These are phyloP conservation scores for Limenitis camilla DNA, from an alignment of 2,888 invertebrate genomes.

Conservation along the genomic window DNA sequence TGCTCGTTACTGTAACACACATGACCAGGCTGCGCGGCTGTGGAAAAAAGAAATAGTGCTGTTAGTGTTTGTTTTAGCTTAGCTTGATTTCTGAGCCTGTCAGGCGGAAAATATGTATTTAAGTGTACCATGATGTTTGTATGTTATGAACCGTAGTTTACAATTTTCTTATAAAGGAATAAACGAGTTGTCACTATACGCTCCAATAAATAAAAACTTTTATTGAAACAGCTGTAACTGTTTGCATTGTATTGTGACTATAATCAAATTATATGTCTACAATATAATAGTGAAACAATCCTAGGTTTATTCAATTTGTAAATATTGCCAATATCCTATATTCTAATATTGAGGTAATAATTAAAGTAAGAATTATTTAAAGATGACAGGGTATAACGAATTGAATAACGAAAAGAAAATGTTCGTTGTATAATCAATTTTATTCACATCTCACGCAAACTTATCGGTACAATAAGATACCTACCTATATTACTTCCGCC, in stretches of 20 bases:
- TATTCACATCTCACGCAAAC: too few species aligned
- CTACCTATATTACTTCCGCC: too few species aligned
- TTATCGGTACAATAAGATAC: too few species aligned
- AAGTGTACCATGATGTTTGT: conserved; percentile 24
- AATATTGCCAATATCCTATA: too few species aligned
- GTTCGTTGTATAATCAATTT: too few species aligned
- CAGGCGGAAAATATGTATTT: conserved; percentile 17
- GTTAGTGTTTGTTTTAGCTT: conserved; percentile 7
- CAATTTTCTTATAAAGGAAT: conserved; percentile 49
- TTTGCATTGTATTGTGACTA: background rate
- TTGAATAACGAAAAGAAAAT: too few species aligned
- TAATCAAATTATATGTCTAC: background rate
- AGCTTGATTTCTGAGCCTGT: conserved; percentile 20
- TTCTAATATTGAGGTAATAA: too few species aligned
- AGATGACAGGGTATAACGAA: too few species aligned
- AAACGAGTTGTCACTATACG: conserved; percentile 47
- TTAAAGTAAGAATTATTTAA: too few species aligned
- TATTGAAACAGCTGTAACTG: background rate
- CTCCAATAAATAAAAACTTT: conserved; percentile 39
- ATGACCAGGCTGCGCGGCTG: conserved; percentile 89
- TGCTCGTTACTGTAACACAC: conserved; percentile 93
- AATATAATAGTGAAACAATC: background rate
- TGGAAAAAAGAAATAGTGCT: conserved; percentile 28
- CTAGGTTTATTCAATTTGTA: too few species aligned
- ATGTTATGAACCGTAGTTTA: conserved; percentile 31